A percentile compares a stretch with the other conserved stretches of the same genome.
phyloP scores from a whole-genome alignment of 2,888 invertebrate species.

The Coleophora flavipennella region DNA sequence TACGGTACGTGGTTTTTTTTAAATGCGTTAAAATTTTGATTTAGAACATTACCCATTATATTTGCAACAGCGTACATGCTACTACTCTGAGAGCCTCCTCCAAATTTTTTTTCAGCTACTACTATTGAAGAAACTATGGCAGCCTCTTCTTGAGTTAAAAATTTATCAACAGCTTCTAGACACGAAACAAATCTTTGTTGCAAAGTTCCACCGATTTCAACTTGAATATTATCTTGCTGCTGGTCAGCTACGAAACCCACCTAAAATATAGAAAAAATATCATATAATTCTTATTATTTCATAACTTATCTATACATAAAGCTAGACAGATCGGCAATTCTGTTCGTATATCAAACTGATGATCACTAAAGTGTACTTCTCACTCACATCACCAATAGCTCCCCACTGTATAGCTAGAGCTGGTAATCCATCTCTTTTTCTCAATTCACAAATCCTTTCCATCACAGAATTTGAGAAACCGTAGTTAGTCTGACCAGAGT shows the following conservation, averaged over 20 bases:
- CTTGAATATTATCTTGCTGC: constrained; percentile 77
- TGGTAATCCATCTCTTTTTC: constrained; percentile 78
- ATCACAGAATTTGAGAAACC: constrained; percentile 92
- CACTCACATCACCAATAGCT: constrained; percentile 91
- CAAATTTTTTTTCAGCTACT: constrained; percentile 84
- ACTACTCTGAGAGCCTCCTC: constrained; percentile 73
- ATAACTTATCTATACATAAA: no score
- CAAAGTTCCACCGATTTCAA: constrained; percentile 84
- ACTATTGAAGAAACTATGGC: constrained; percentile 87
- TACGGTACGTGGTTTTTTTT: no score
- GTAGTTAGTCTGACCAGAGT: constrained; percentile 92
- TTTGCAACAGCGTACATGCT: constrained; percentile 82
- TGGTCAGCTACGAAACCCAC: constrained; percentile 87
- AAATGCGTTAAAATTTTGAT: no score
- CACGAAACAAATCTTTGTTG: constrained; percentile 91
- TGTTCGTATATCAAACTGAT: no score
- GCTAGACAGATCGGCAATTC: no score
- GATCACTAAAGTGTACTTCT: no score
- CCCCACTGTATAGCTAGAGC: constrained; percentile 94
- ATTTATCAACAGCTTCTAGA: constrained; percentile 78
- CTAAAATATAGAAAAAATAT: constrained; percentile 19
- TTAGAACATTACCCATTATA: constrained; percentile 67
- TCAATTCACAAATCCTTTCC: constrained; percentile 88
- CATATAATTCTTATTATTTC: no score
- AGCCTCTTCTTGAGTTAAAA: constrained; percentile 77